Percentiles rank a stretch among this genome's conserved stretches.
phyloP scores from a whole-genome alignment of 35 echinoderm and acorn worm species.

The Lytechinus variegatus region DNA sequence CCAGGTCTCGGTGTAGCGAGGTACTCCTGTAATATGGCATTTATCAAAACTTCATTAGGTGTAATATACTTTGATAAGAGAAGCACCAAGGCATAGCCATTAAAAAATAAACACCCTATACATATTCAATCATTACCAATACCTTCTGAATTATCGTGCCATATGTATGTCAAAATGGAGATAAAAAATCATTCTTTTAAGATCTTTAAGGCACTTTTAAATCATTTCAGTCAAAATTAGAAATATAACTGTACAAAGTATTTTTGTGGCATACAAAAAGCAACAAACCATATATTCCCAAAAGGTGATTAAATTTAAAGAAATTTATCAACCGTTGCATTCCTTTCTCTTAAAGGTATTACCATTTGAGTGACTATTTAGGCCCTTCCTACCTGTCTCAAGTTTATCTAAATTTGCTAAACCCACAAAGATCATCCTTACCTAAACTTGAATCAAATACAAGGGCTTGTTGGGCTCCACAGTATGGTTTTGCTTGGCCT shows the following conservation, averaged over 20 bases:
- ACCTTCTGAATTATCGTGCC: too few relatives aligned
- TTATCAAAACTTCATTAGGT: too few relatives aligned
- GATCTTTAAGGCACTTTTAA: not conserved
- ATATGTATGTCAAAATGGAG: too few relatives aligned
- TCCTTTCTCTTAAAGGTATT: too few relatives aligned
- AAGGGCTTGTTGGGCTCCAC: constrained; percentile 67
- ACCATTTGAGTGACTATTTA: too few relatives aligned
- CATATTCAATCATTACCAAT: too few relatives aligned
- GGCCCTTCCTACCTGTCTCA: too few relatives aligned
- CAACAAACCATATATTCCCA: not conserved
- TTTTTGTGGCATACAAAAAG: not conserved
- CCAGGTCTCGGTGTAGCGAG: constrained; percentile 93
- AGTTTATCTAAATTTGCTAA: too few relatives aligned
- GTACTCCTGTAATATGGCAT: constrained; percentile 52
- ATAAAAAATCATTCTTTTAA: not conserved
- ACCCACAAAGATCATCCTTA: not conserved
- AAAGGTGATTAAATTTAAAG: too few relatives aligned
- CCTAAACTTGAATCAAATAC: constrained; percentile 75
- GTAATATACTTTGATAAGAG: not conserved
- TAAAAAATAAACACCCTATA: too few relatives aligned
- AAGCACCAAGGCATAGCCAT: not conserved
- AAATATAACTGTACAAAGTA: not conserved
- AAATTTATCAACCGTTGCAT: too few relatives aligned
- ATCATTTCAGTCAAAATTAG: not conserved
- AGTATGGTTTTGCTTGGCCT: constrained; percentile 56